Percentiles rank a stretch among this genome's conserved stretches.
These are phyloP conservation scores for Neodontobutis hainanensis DNA, from an alignment of 2,113 vertebrate genomes.

Conservation along the genomic window DNA sequence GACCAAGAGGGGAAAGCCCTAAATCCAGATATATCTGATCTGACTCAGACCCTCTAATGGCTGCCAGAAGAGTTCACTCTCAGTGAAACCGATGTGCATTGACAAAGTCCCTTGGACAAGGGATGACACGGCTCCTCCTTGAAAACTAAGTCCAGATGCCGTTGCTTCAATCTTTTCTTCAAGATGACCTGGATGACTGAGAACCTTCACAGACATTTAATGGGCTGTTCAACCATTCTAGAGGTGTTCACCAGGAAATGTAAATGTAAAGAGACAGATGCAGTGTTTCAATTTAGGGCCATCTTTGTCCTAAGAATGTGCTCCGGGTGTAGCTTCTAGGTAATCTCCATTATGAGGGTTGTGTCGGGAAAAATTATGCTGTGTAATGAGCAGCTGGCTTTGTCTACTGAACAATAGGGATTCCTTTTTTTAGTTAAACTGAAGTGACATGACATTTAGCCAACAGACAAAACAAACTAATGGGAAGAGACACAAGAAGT, in stretches of 20 bases:
- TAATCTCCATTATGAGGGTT: constrained; percentile 10
- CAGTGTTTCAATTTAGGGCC: not conserved
- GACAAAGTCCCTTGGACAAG: no score
- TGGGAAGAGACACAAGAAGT: not conserved
- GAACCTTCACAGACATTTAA: not conserved
- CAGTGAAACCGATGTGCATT: no score
- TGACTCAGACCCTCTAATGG: constrained; percentile 2
- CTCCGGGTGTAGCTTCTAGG: constrained; percentile 26
- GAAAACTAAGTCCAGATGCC: no score
- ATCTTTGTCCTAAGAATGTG: constrained; percentile 16
- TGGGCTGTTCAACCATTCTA: not conserved
- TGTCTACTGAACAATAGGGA: constrained; percentile 52
- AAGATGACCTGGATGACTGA: no score
- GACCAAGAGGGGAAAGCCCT: not conserved
- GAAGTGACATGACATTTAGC: not conserved
- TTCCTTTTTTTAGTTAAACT: constrained; percentile 12
- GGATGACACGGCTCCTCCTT: no score
- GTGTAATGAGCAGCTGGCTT: constrained; percentile 38
- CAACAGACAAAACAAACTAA: not conserved
- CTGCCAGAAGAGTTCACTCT: not conserved
- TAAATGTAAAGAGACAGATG: constrained; percentile 7
- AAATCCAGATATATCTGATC: constrained; percentile 3
- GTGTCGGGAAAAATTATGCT: constrained; percentile 44
- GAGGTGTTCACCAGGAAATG: constrained; percentile 10
- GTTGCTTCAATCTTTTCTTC: no score